Conservation (phyloP, 92 coral and sea anemone genomes). For the Micromussa lordhowensis region DNA sequence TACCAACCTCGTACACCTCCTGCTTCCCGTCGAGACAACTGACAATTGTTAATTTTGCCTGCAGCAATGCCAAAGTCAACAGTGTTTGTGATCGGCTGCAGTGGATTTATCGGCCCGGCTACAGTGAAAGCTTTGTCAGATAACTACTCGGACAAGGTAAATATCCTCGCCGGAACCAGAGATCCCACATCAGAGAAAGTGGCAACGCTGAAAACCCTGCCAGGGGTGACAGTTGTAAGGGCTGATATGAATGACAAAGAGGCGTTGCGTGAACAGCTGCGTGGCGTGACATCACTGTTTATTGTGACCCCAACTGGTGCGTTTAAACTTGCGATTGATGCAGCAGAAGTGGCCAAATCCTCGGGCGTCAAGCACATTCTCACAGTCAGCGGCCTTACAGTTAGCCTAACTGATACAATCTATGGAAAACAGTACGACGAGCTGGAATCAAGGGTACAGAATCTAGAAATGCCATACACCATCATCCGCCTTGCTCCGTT, state of each 20-base stretch:
- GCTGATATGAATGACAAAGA: conserved; percentile 77
- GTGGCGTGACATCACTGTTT: conserved; percentile 64
- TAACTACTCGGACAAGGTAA: conserved; percentile 49
- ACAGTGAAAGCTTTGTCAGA: conserved; percentile 64
- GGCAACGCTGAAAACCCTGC: conserved; percentile 22
- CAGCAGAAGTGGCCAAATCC: conserved; percentile 70
- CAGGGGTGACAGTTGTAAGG: conserved; percentile 64
- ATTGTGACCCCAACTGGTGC: conserved; percentile 78
- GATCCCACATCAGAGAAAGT: conserved; percentile 49
- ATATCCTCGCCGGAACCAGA: conserved; percentile 75
- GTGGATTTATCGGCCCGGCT: conserved; percentile 69
- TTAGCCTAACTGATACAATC: conserved; percentile 47
- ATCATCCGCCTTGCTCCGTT: conserved; percentile 75
- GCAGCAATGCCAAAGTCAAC: conserved; percentile 55
- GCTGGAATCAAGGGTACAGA: conserved; percentile 55
- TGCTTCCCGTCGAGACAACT: not conserved
- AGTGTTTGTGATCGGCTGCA: conserved; percentile 74
- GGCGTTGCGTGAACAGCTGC: conserved; percentile 35
- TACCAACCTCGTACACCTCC: not conserved
- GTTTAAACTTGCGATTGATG: conserved; percentile 53
- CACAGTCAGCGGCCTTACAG: conserved; percentile 57
- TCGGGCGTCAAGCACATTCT: conserved; percentile 72
- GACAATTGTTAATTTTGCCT: not conserved
- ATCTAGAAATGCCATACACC: conserved; percentile 58
- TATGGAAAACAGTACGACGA: conserved; percentile 68